Conservation (phyloP, 2,888 invertebrate species). For the Gonocerus acuteangulatus region DNA sequence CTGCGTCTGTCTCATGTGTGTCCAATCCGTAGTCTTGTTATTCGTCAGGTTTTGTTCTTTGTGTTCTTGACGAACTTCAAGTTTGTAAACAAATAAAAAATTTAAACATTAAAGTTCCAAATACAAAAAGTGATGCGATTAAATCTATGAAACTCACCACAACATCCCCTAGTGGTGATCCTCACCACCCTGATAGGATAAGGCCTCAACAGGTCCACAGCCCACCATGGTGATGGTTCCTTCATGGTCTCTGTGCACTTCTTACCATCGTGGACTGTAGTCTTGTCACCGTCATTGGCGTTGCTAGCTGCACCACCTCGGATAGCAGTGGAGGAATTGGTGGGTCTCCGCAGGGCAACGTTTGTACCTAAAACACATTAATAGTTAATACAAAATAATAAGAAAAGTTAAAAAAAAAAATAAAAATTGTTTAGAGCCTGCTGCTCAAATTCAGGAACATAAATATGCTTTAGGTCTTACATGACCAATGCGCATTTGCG, state of each 20-base stretch:
- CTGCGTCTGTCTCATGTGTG: too few species aligned
- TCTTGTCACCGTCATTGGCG: slow-evolving; percentile 80
- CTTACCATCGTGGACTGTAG: slow-evolving; percentile 77
- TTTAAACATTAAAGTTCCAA: too few species aligned
- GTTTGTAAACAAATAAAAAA: too few species aligned
- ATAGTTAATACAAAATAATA: neutral
- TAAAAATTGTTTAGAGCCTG: too few species aligned
- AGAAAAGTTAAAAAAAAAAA: neutral
- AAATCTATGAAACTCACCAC: too few species aligned
- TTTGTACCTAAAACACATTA: slow-evolving; percentile 60
- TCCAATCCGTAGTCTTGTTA: too few species aligned
- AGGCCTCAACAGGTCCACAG: slow-evolving; percentile 73
- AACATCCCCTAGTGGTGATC: slow-evolving; percentile 75
- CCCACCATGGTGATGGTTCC: slow-evolving; percentile 90
- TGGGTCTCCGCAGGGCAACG: slow-evolving; percentile 75
- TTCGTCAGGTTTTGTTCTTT: too few species aligned
- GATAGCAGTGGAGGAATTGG: slow-evolving; percentile 84
- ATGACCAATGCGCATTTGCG: too few species aligned
- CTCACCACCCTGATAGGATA: slow-evolving; percentile 79
- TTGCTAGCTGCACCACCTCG: slow-evolving; percentile 73
- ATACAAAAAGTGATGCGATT: too few species aligned
- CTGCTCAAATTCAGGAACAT: too few species aligned
- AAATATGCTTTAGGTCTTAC: too few species aligned
- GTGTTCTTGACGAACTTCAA: too few species aligned
- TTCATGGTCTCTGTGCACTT: slow-evolving; percentile 83